Base-by-base conservation (phyloP, 2,888 invertebrate species). In the Hyposoter dolosus region DNA sequence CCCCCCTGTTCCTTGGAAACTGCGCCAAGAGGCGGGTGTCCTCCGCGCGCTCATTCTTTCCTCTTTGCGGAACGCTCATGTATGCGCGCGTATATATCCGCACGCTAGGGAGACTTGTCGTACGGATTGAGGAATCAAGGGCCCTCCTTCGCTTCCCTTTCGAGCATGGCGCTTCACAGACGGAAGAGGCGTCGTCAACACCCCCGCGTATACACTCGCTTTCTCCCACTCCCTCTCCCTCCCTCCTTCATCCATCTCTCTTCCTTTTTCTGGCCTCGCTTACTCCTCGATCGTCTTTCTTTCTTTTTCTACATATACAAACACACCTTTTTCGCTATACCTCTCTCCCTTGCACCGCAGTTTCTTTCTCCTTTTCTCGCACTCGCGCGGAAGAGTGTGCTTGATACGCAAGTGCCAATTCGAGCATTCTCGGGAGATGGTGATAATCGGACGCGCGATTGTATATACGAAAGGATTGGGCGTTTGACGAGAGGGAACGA, bases 61-160 rank as follows among this genome's bases (percentile, higher is more conserved):
- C 85, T 63, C 69, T 71, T 56, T n/a, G n/a, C 40, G 71, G 47
- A 71, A 32, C 40, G 72, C 50, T 43, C n/a, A 68, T 81, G 79
- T 68, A 19, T 68, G 56, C 19, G 15, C 10, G 40, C 10, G 9
- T 10, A 10, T 74, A 50, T 19, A 65, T 56, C 53, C 65, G 15
- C 65, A 23, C 40, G 71, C 74, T 88, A 86, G 84, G 85, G 88
- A 90, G 91, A 90, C 90, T 90, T 91, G 88, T 78, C 53, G 84
- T 91, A 89, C 92, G 91, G 91, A 91, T 92, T 91, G 91, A 90
- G 90, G 93, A 93, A 93, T 93, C 93, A 93, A 93, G 92, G 90
- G 90, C 89, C 89, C 91, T 92, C 89, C 86, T 85, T 82, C 66
- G 12, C 63, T 71, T 5, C 79, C 35, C 71, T 35, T 23, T 43